Evolutionary conservation across 2,888 invertebrate genomes (phyloP).

Genomic region (Drosophila nigricruria): DNA sequence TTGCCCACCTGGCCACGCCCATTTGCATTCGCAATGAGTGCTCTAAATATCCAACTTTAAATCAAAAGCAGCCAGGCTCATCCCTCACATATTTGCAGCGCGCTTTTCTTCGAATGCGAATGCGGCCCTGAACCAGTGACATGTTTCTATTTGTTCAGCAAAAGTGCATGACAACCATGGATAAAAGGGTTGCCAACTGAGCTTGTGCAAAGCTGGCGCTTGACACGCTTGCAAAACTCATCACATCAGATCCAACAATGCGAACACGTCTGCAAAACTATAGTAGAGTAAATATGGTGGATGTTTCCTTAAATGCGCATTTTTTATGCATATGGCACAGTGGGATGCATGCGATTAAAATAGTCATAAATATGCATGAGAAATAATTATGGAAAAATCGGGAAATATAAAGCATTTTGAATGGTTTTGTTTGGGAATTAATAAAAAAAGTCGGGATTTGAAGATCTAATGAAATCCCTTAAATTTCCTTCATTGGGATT

Average conservation of each 20-base stretch:
- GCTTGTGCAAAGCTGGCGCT: conserved; percentile 25
- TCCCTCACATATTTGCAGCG: conserved; percentile 61
- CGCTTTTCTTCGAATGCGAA: conserved; percentile 35
- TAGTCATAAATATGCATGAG: background rate
- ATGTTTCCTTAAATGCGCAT: conserved; percentile 22
- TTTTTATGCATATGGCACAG: conserved; percentile 16
- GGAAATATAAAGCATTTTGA: accelerated
- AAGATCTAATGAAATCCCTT: too few relatives aligned
- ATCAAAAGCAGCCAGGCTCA: conserved; percentile 34
- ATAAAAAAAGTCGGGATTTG: background rate
- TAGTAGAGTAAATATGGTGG: background rate
- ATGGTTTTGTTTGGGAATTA: too few relatives aligned
- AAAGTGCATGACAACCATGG: conserved; percentile 23
- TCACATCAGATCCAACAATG: conserved; percentile 15
- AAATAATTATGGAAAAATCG: background rate
- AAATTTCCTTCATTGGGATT: too few relatives aligned
- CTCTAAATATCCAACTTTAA: conserved; percentile 55
- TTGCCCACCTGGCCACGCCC: conserved; percentile 49
- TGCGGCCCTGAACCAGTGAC: conserved; percentile 77
- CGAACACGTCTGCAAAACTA: conserved; percentile 15
- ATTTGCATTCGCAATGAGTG: background rate
- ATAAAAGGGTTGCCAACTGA: conserved; percentile 6
- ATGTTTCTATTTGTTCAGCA: conserved; percentile 57
- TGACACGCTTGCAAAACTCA: conserved; percentile 49
- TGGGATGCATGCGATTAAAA: background rate